Base-by-base conservation (phyloP, 1,140 invertebrate genomes). In the Lucilia cuprina region DNA sequence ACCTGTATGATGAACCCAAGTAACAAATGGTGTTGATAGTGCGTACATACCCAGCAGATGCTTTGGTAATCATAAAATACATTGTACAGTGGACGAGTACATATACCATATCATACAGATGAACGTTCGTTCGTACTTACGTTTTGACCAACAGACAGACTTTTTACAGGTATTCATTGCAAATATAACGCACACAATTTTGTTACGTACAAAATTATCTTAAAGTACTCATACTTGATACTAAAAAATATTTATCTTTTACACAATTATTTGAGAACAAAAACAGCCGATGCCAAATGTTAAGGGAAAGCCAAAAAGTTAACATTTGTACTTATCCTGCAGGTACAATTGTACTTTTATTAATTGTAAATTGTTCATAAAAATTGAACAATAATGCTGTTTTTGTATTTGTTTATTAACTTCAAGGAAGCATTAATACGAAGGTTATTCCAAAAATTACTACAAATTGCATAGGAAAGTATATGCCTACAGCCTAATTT, bases 61-160 rank as follows among this genome's bases (percentile, higher is more conserved):
- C 77, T 80, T 80, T 50, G 41, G 47, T 80, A 80, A 80, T 35
- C 70, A 83, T 55, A 83, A 82, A 82, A 82, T 41, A 80, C 14
- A 41, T 9, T 75, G 9, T 34, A 77, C 41, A 41, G 41, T 41
- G 25, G 25, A 30, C 25, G 25, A 41, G 13, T 78, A 84, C 74
- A 74, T n/a, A n/a, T n/a, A n/a, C n/a, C n/a, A n/a, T 60, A 17
- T 5, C 83, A 84, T 49, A 80, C 75, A 78, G 25, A 30, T 30
- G 25, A 30, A 30, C 25, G 25, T 30, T 2, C 25, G 25, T 30
- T 30, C 25, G 25, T 30, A 30, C 25, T 30, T 30, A 30, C 25
- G 25, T 30, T 2, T 30, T 1, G 25, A 30, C 25, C 25, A 30
- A 3, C 25, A 30, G 35, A 78, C 75, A 47, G 35, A 47, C 35